Percentiles rank a stretch among this genome's conserved stretches.
Evolutionary conservation across 2,113 vertebrate species (phyloP).

Genomic region (Odobenus rosmarus): DNA sequence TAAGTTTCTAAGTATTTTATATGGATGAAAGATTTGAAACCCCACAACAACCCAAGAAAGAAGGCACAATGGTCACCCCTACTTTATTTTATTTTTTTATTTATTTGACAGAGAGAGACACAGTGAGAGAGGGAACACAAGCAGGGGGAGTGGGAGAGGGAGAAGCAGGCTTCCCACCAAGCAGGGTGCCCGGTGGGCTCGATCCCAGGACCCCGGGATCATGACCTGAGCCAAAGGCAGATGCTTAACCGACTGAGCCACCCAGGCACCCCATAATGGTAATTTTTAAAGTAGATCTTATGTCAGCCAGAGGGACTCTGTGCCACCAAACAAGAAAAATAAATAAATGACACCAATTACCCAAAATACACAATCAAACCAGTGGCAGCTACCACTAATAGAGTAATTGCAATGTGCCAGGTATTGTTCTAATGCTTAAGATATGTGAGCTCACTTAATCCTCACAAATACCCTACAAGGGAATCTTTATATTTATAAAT

Average conservation of each 20-base stretch:
- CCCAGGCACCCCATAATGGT: too few species aligned
- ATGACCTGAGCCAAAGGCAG: too few species aligned
- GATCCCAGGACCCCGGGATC: too few species aligned
- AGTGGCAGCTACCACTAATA: not conserved
- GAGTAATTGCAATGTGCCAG: not conserved
- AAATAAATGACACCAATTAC: not conserved
- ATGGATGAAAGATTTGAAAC: not conserved
- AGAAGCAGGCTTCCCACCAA: too few species aligned
- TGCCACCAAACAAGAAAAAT: not conserved
- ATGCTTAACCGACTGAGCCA: too few species aligned
- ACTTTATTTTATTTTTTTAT: not conserved
- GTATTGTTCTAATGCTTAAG: slow-evolving; percentile 2
- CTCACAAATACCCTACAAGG: not conserved
- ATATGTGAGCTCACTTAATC: not conserved
- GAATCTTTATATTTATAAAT: not conserved
- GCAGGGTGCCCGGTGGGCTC: too few species aligned
- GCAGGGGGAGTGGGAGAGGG: too few species aligned
- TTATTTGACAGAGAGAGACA: too few species aligned
- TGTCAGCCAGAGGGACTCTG: not conserved
- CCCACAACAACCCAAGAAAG: not conserved
- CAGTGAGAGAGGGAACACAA: too few species aligned
- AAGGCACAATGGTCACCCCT: not conserved
- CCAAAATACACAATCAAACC: not conserved
- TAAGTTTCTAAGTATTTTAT: not conserved
- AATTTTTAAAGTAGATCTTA: not conserved